Evolutionary conservation across 2,797 vertebrate species (phyloP), one percentile per base, ranked within the genome.

Genomic region (Gymnodraco acuticeps): DNA sequence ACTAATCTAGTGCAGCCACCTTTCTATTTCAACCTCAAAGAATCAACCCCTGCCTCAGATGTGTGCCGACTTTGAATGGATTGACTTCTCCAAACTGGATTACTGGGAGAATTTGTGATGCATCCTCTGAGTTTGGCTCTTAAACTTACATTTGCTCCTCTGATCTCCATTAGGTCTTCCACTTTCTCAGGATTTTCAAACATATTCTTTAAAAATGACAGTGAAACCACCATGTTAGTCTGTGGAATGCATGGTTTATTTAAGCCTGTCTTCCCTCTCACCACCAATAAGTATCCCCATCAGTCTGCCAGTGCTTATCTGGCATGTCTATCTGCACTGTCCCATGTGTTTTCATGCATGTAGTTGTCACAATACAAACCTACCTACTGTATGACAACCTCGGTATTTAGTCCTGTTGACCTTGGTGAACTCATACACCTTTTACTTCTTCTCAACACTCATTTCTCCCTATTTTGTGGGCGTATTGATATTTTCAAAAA

Each of bases 251-350:
- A 46, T 63, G 60, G 78, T 83, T 86, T 83, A 83, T 82, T 87
- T 78, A 62, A 86, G 76, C 72, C 50, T 31, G 80, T 83, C 82
- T 77, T 85, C 64, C 71, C 62, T 64, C 70, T 84, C 78, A 73
- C 72, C 83, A 75, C 83, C 79, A 87, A 86, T 85, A 82, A 83
- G 83, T 76, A 54, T 78, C 42, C 33, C 77, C 83, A 84, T 88
- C 87, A 82, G 53, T 84, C 82, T 78, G 82, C 83, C 84, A 79
- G 31, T 77, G 64, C 87, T 86, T 75, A 81, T 85, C 77, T 74
- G 69, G 66, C 70, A 47, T 23, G 68, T 76, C 74, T 84, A 64
- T 78, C 78, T 81, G 46, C 58, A 56, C n/a, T 63, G 55, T 52
- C 46, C 61, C 54, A 23, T 65, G 64, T 85, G 76, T 86, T 82